Evolutionary conservation across 2,113 vertebrate species (phyloP), one percentile per base, ranked within the genome.

Genomic region (Sarotherodon lohbergeri): DNA sequence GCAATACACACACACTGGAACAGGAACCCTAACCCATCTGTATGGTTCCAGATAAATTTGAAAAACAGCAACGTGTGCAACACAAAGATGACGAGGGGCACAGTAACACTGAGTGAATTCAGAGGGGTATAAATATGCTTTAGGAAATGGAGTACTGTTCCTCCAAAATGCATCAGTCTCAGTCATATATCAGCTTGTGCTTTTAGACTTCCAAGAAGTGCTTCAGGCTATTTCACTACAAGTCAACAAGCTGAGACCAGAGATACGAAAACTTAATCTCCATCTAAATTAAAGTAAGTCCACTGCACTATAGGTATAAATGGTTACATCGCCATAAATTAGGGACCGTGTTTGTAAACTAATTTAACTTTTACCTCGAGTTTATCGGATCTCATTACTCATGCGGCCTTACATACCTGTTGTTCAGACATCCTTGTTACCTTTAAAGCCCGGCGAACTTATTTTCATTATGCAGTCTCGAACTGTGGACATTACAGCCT

Each of bases 341-440:
- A 76, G 9, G 16, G 14, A 19, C 22, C 24, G 10, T 9, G 36
- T 59, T 14, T 43, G 32, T 34, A 73, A 55, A 71, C 9, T 7
- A 22, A 5, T 17, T 32, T 24, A n/a, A 43, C 41, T 32, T 22
- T 29, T 22, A 63, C 13, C 29, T 39, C 17, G 9, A 81, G 16
- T n/a, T 27, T 4, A 66, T 11, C 13, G 36, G 24, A 22, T 61
- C n/a, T n/a, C 17, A n/a, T 78, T 78, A 50, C 71, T 12, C 7
- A 14, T 19, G 48, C 22, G 27, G 22, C 7, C 56, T 32, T 4
- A 66, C 84, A 24, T 89, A 94, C 94, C 92, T 94, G 85, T 73
- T 82, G 24, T 43, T 50, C 43, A 19, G 94, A 92, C 92, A 94
- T 93, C 41, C 36, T 92, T n/a, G 54, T 68, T 4, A 50, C 43